These are phyloP conservation scores for Hydropotes inermis DNA, from an alignment of 2,113 vertebrate genomes.

Conservation along the genomic window DNA sequence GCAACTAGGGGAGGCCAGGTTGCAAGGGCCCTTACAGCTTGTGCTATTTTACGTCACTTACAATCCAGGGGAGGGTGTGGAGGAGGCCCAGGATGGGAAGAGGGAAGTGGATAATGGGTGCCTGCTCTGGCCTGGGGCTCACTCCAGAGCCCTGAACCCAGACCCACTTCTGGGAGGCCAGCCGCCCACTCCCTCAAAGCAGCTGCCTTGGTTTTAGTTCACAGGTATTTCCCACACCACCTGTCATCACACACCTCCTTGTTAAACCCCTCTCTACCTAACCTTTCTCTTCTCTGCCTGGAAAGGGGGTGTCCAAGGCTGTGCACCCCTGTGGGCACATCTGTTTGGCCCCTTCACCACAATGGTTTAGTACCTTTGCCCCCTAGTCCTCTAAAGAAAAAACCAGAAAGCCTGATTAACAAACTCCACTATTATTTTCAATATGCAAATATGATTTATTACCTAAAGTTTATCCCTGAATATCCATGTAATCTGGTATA, in stretches of 20 bases:
- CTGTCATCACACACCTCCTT: not conserved
- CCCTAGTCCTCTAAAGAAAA: not conserved
- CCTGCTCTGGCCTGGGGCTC: not conserved
- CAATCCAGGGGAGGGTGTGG: not conserved
- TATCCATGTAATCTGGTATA: slow-evolving; percentile 63
- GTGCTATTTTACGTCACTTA: not conserved
- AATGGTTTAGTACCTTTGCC: not conserved
- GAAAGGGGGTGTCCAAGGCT: not conserved
- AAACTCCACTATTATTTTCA: slow-evolving; percentile 51
- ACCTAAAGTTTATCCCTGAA: slow-evolving; percentile 66
- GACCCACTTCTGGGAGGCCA: not conserved
- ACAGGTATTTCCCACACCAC: not conserved
- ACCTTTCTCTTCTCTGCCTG: not conserved
- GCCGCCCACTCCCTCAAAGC: not conserved
- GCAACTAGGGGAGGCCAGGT: rapidly evolving
- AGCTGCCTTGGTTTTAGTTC: not conserved
- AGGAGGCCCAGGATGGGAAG: not conserved
- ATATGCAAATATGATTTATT: slow-evolving; percentile 85
- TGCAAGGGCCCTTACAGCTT: not conserved
- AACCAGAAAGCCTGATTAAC: not conserved
- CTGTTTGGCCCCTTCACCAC: not conserved
- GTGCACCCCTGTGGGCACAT: not conserved
- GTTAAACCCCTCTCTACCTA: not conserved
- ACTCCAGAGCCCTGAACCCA: rapidly evolving
- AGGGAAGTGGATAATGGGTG: not conserved